Conservation (phyloP, 2,113 vertebrate genomes). For the Hystrix cristata region DNA sequence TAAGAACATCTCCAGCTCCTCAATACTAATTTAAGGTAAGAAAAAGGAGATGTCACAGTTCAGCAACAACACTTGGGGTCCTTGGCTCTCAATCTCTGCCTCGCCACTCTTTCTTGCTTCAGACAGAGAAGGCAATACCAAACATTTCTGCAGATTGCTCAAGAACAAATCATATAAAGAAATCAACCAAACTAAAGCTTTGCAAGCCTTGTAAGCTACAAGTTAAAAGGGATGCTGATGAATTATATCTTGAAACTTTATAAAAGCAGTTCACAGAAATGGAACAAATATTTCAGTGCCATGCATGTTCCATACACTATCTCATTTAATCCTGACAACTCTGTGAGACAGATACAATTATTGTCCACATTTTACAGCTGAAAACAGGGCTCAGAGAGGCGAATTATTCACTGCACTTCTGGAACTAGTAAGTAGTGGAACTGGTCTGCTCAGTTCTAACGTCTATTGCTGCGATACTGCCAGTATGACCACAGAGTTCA, state of each 20-base stretch:
- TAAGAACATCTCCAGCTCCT: neutral
- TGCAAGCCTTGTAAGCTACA: neutral
- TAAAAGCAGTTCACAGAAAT: neutral
- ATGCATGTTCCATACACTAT: neutral
- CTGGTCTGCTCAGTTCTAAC: neutral
- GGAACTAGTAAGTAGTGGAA: neutral
- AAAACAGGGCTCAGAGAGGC: neutral
- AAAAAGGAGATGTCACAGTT: slow-evolving; percentile 14
- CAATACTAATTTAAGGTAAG: neutral
- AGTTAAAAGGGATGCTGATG: neutral
- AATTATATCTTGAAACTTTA: neutral
- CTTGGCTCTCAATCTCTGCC: neutral
- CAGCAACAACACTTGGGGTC: neutral
- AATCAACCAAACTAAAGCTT: neutral
- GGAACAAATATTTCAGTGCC: neutral
- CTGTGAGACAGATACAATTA: neutral
- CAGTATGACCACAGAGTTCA: neutral
- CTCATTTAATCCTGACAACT: neutral
- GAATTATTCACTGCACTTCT: neutral
- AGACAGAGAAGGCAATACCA: neutral
- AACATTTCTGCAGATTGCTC: neutral
- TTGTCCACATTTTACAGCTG: neutral
- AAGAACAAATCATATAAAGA: neutral
- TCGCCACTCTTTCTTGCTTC: neutral
- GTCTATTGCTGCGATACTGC: neutral